These are phyloP conservation scores for Arenaria interpres DNA, from an alignment of 2,113 vertebrate species.

Conservation along the genomic window DNA sequence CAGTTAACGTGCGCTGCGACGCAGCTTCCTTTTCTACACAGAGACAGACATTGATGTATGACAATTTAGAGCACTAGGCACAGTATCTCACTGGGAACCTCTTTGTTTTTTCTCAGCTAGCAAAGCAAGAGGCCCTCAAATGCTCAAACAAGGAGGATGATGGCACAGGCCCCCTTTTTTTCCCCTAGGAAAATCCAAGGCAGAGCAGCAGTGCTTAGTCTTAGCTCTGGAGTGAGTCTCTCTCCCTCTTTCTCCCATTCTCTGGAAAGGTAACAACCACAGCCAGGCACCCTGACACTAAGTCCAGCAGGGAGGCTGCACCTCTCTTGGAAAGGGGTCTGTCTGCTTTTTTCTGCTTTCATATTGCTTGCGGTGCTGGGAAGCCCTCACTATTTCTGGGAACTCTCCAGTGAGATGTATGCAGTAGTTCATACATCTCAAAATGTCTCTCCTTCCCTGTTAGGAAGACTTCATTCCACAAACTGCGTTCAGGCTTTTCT, in stretches of 20 bases:
- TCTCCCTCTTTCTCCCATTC: background rate
- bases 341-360: background rate
- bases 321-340: background rate
- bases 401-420: background rate
- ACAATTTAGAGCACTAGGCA: background rate
- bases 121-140: background rate
- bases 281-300: background rate
- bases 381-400: background rate
- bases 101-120: background rate
- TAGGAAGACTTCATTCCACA: background rate
- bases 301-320: background rate
- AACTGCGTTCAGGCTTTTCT: background rate
- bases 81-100: background rate
- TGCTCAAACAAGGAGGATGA: background rate
- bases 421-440: background rate
- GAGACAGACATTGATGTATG: background rate
- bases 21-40: background rate
- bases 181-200: background rate
- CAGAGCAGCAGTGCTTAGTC: background rate
- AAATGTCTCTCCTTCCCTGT: background rate
- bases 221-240: background rate
- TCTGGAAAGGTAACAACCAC: background rate
- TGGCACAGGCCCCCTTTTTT: background rate
- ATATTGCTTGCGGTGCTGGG: accelerated
- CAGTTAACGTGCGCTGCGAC: background rate